A percentile compares a stretch with the other conserved stretches of the same genome.
Evolutionary conservation across 2,113 vertebrate genomes (phyloP).

Genomic region (Phodopus roborovskii): DNA sequence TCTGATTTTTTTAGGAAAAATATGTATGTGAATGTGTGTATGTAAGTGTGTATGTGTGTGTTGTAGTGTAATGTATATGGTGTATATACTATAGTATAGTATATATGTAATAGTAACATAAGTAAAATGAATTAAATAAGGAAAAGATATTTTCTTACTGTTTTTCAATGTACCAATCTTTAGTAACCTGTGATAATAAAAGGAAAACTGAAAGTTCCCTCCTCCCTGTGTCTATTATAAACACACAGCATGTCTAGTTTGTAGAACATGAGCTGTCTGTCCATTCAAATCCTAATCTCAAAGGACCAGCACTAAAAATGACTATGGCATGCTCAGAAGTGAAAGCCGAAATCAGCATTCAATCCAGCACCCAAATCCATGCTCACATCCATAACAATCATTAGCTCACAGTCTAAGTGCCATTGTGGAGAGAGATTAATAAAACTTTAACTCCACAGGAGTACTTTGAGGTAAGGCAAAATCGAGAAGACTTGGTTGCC

Average conservation of each 20-base stretch:
- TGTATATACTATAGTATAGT: neutral
- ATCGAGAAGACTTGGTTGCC: neutral
- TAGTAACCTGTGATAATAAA: too few species aligned
- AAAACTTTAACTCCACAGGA: neutral
- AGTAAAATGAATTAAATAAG: neutral
- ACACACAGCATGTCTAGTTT: neutral
- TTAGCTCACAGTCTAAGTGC: neutral
- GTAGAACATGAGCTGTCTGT: neutral
- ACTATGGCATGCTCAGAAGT: neutral
- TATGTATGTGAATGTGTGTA: neutral
- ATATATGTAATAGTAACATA: neutral
- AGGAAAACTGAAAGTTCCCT: neutral
- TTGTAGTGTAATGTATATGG: too few species aligned
- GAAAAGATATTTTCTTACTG: neutral
- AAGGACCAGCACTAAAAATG: neutral
- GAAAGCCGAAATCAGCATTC: neutral
- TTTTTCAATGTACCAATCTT: neutral
- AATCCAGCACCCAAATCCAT: neutral
- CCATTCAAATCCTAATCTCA: neutral
- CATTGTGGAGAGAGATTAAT: neutral
- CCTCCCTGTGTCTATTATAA: neutral
- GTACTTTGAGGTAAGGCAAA: conserved; percentile 47
- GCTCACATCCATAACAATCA: neutral
- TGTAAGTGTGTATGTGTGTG: neutral
- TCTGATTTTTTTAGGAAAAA: neutral